phyloP scores from a whole-genome alignment of 2,113 vertebrate genomes.

The Ardeotis arabs region DNA sequence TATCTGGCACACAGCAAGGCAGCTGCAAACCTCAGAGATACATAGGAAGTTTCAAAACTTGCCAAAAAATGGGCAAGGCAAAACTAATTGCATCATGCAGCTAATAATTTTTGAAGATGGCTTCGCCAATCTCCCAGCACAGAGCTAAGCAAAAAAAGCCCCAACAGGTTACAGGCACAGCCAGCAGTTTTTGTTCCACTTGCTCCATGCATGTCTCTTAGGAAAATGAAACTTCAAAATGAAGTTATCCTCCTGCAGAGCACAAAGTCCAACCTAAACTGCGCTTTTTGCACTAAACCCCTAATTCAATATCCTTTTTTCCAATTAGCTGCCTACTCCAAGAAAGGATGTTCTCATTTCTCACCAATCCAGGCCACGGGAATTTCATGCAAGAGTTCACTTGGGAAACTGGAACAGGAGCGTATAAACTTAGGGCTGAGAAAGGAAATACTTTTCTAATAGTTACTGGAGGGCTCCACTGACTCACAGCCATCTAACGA shows the following conservation, averaged over 20 bases:
- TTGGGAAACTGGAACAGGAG: background rate
- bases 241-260: background rate
- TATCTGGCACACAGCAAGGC: background rate
- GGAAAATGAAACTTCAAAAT: background rate
- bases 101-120: background rate
- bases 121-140: background rate
- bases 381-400: background rate
- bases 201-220: background rate
- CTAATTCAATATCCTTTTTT: background rate
- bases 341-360: background rate
- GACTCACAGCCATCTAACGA: background rate
- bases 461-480: background rate
- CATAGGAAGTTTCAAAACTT: background rate
- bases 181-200: background rate
- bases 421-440: background rate
- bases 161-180: fast-evolving
- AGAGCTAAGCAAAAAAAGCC: background rate
- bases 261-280: background rate
- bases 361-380: background rate
- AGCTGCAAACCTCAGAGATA: background rate
- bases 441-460: slow-evolving; percentile 5
- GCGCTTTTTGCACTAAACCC: background rate
- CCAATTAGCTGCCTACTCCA: background rate
- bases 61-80: background rate
- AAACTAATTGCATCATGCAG: background rate